These are phyloP conservation scores for Crocidura indochinensis DNA, from an alignment of 2,797 vertebrate species.

Conservation along the genomic window DNA sequence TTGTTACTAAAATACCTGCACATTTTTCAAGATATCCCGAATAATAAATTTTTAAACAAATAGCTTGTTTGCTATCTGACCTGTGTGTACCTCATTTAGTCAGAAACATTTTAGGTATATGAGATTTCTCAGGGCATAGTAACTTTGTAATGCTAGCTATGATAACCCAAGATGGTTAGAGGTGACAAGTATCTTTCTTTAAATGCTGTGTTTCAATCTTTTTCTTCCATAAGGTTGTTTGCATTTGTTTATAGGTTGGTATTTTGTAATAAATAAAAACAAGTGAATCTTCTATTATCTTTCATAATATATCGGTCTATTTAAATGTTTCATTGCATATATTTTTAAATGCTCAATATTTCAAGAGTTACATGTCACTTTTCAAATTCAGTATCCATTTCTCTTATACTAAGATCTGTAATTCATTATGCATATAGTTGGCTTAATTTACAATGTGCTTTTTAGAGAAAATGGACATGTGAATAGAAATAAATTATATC, in stretches of 20 bases:
- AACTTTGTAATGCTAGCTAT: background rate
- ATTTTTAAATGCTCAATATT: background rate
- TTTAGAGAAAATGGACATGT: background rate
- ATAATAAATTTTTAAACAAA: background rate
- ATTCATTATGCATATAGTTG: background rate
- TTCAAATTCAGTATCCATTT: background rate
- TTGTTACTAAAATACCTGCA: background rate
- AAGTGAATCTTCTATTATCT: background rate
- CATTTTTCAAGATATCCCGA: background rate
- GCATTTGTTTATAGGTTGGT: background rate
- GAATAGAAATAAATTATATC: background rate
- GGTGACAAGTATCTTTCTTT: background rate
- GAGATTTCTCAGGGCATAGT: background rate
- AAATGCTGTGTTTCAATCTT: background rate
- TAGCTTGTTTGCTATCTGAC: background rate
- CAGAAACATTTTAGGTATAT: background rate
- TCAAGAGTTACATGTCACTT: background rate
- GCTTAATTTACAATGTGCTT: background rate
- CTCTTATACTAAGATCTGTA: background rate
- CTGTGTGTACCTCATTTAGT: background rate
- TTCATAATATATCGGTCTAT: background rate
- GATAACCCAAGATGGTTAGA: background rate
- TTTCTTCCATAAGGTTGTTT: background rate
- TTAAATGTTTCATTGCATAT: background rate
- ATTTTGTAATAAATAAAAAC: background rate